phyloP scores from a whole-genome alignment of 2,113 vertebrate genomes.

The Tyto alba region DNA sequence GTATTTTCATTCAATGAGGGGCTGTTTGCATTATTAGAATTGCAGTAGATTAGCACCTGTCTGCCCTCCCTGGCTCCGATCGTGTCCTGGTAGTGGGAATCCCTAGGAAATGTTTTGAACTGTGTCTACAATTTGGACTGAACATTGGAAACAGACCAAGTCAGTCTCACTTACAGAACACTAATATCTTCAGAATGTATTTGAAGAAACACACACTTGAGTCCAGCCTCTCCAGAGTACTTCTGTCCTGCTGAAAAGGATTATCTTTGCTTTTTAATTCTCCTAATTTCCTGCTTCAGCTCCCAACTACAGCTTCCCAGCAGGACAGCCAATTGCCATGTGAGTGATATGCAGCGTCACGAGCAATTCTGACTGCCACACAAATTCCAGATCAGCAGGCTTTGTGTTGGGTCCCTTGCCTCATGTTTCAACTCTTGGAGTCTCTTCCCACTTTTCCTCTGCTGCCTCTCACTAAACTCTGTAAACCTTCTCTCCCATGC shows the following conservation, averaged over 20 bases:
- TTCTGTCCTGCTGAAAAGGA: not conserved
- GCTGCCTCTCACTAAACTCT: not conserved
- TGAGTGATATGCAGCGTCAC: no score
- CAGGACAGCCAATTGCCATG: not conserved
- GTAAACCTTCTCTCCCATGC: not conserved
- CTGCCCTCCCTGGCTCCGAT: not conserved
- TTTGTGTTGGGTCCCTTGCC: not conserved
- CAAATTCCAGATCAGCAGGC: not conserved
- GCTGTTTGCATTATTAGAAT: fast-evolving
- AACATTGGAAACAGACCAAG: not conserved
- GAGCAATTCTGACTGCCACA: not conserved
- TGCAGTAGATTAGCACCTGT: fast-evolving
- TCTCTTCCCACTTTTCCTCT: not conserved
- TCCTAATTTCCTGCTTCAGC: not conserved
- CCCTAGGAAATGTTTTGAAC: not conserved
- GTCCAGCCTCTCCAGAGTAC: not conserved
- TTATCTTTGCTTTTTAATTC: not conserved
- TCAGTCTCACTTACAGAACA: not conserved
- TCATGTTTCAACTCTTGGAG: not conserved
- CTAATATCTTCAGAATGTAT: not conserved
- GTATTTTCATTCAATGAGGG: not conserved
- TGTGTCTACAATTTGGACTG: not conserved
- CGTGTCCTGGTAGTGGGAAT: fast-evolving
- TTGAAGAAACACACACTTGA: not conserved
- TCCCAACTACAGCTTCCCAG: not conserved